Conservation (phyloP, 2,888 invertebrate genomes). For the Uropetala carovei region DNA sequence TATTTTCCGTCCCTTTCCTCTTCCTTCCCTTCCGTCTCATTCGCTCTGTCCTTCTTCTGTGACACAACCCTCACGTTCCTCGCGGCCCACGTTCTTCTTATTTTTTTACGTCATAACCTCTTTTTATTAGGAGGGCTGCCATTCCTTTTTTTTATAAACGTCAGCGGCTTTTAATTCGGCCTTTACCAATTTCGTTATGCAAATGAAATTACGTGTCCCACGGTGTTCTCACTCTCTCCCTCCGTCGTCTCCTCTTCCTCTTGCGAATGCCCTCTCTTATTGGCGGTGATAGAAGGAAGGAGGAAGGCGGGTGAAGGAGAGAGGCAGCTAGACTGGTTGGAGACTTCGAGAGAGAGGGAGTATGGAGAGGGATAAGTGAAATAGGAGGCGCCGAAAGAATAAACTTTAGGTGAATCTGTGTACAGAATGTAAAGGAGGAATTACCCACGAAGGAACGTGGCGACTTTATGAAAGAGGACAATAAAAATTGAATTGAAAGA, state of each 20-base stretch:
- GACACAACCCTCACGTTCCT: not conserved
- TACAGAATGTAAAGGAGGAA: no score
- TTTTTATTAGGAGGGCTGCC: constrained; percentile 55
- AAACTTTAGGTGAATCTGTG: no score
- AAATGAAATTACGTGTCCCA: constrained; percentile 56
- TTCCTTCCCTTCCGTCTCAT: not conserved
- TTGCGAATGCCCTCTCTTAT: constrained; percentile 11
- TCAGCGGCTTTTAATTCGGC: constrained; percentile 62
- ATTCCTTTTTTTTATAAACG: constrained; percentile 58
- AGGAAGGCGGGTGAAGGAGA: constrained; percentile 8
- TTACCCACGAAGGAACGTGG: no score
- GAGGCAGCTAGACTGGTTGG: no score
- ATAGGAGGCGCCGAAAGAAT: no score
- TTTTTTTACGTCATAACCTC: not conserved
- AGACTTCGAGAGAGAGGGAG: no score
- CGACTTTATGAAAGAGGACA: no score
- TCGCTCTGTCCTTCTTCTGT: not conserved
- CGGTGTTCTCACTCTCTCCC: constrained; percentile 53
- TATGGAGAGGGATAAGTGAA: no score
- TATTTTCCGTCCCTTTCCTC: not conserved
- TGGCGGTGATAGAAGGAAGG: constrained; percentile 38
- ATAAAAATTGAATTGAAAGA: no score
- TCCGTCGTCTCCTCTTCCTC: constrained; percentile 42
- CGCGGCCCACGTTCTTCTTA: not conserved
- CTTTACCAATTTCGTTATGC: constrained; percentile 59